phyloP scores from a whole-genome alignment of 2,113 vertebrate genomes.

The Pavo muticus region DNA sequence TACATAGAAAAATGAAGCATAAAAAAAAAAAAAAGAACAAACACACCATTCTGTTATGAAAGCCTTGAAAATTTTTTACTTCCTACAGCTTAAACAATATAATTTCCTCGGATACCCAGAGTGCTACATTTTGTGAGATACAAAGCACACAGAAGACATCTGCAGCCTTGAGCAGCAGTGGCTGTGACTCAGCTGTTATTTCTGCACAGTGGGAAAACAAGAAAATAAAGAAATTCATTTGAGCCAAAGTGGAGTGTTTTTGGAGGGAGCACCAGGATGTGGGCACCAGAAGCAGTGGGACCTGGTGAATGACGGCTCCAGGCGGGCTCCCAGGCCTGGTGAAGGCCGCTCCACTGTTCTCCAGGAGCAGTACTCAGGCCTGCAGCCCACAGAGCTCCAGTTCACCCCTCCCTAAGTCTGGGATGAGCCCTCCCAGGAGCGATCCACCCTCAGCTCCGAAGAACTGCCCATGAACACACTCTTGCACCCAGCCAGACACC shows the following conservation, averaged over 20 bases:
- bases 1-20: not conserved
- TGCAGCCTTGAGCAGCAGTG: not conserved
- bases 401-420: not conserved
- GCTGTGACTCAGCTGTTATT: not conserved
- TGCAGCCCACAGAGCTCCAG: not conserved
- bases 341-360: not conserved
- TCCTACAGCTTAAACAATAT: not conserved
- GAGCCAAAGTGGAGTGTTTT: not conserved
- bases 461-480: not conserved
- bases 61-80: not conserved
- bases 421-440: not conserved
- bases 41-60: not conserved
- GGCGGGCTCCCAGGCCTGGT: not conserved
- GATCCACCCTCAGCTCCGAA: not conserved
- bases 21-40: not conserved
- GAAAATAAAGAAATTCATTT: not conserved
- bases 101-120: not conserved
- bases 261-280: not conserved
- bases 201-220: not conserved
- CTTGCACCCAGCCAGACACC: not conserved
- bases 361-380: not conserved
- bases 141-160: not conserved
- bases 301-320: not conserved
- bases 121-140: not conserved
- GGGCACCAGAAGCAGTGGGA: not conserved